Conservation (phyloP, 1,140 invertebrate genomes). For the Parapsyche elsis region DNA sequence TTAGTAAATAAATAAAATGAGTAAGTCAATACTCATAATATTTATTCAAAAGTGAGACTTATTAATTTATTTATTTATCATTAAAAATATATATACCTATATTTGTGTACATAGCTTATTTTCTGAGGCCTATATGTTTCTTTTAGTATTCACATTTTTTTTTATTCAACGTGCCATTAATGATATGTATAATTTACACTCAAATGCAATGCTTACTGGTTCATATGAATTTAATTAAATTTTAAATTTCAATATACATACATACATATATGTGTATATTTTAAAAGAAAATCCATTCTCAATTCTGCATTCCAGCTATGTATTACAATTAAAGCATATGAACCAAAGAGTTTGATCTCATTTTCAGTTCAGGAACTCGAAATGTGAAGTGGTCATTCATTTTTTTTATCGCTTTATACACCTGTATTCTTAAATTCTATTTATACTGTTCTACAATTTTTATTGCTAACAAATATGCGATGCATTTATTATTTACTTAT, state of each 20-base stretch:
- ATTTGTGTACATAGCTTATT: neutral
- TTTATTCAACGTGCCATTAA: conserved; percentile 13
- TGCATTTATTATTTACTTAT: too few relatives aligned
- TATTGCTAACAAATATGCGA: too few relatives aligned
- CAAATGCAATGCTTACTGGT: too few relatives aligned
- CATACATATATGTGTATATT: neutral
- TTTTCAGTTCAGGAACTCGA: too few relatives aligned
- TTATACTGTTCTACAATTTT: too few relatives aligned
- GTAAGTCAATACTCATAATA: conserved; percentile 14
- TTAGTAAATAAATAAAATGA: conserved; percentile 30
- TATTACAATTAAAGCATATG: too few relatives aligned
- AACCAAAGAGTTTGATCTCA: too few relatives aligned
- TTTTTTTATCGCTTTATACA: too few relatives aligned
- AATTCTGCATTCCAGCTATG: neutral
- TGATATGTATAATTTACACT: too few relatives aligned
- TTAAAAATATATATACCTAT: neutral
- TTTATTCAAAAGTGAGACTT: conserved; percentile 32
- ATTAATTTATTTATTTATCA: conserved; percentile 33
- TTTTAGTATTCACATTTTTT: neutral
- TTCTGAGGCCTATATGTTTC: neutral
- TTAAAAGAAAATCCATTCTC: neutral
- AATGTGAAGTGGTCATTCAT: too few relatives aligned
- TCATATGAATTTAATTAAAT: neutral
- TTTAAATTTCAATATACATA: too few relatives aligned
- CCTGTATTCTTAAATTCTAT: too few relatives aligned